Percentiles rank a stretch among this genome's conserved stretches.
Conservation (phyloP, 2,113 vertebrate species). For the Miniopterus natalensis region DNA sequence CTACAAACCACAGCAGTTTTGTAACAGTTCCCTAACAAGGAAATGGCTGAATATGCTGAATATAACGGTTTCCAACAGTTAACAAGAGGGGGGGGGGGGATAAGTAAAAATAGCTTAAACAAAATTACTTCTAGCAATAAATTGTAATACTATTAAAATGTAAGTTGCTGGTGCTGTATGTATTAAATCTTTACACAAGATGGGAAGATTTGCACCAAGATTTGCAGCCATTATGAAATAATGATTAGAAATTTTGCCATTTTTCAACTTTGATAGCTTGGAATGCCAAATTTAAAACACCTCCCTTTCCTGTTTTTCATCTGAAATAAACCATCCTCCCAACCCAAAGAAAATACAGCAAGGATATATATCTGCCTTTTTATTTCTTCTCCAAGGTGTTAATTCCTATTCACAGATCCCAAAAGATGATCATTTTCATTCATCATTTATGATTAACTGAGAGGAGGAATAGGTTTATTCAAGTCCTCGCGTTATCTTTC, state of each 20-base stretch:
- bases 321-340: not conserved
- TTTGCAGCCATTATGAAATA: not conserved
- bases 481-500: not conserved
- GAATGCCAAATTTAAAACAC: not conserved
- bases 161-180: not conserved
- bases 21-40: not conserved
- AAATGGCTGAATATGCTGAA: not conserved
- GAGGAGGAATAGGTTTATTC: not conserved
- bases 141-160: conserved; percentile 60
- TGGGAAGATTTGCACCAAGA: conserved; percentile 33
- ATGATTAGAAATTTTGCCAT: not conserved
- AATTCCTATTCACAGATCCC: not conserved
- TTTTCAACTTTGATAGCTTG: conserved; percentile 10
- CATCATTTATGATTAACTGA: not conserved
- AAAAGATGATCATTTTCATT: not conserved
- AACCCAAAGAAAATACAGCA: not conserved
- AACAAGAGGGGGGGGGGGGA: not conserved
- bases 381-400: not conserved
- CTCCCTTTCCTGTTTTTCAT: not conserved
- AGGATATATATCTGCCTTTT: not conserved
- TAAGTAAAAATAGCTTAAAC: conserved; percentile 58
- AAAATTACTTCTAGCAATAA: conserved; percentile 60
- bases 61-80: conserved; percentile 23
- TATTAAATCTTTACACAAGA: conserved; percentile 56
- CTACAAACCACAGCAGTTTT: not conserved